Evolutionary conservation across 2,888 invertebrate species (phyloP).

Genomic region (Steromphala cineraria): DNA sequence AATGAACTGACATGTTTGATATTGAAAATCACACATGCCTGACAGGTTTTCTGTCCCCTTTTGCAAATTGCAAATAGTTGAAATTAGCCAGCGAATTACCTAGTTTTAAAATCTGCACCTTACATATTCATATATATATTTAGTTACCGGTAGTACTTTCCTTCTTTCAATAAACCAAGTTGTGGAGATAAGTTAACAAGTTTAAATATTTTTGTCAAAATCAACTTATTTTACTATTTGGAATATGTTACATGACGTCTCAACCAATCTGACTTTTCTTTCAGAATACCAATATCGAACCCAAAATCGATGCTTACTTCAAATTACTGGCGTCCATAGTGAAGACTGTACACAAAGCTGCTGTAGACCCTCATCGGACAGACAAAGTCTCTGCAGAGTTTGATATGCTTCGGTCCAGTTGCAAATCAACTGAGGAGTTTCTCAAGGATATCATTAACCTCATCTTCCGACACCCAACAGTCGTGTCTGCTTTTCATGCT

Average conservation of each 20-base stretch:
- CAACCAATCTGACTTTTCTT: neutral
- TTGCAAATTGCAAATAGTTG: too few species aligned
- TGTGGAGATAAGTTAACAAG: too few species aligned
- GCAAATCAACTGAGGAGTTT: conserved; percentile 19
- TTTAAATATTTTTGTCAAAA: too few species aligned
- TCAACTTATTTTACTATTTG: neutral
- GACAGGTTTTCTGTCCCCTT: too few species aligned
- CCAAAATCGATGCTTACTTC: neutral
- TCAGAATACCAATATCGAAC: neutral
- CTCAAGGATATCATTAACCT: conserved; percentile 7
- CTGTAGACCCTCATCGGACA: neutral
- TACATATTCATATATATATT: too few species aligned
- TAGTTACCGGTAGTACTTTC: too few species aligned
- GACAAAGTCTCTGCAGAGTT: neutral
- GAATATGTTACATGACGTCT: neutral
- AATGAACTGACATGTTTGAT: too few species aligned
- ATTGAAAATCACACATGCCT: too few species aligned
- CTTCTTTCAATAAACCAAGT: too few species aligned
- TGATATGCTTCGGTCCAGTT: conserved; percentile 5
- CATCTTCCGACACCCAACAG: conserved; percentile 25
- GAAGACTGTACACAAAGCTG: neutral
- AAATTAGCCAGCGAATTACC: too few species aligned
- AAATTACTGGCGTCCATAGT: neutral
- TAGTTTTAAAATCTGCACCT: too few species aligned
- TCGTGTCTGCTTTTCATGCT: neutral